Conservation (phyloP, 2,888 invertebrate species). For the Eristalinus sepulchralis region DNA sequence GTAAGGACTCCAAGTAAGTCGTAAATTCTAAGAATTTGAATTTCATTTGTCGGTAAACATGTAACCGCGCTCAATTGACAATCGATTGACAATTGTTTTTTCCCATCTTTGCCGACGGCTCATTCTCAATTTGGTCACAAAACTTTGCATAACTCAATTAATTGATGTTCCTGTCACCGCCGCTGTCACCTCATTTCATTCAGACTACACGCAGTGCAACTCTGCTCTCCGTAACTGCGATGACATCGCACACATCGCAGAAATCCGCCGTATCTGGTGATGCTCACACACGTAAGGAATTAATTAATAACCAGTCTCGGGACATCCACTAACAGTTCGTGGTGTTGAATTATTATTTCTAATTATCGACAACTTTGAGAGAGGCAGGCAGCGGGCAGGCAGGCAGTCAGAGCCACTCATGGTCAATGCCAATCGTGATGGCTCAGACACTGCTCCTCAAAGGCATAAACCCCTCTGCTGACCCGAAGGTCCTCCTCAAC, state of each 20-base stretch:
- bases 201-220: neutral
- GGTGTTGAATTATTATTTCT: slow-evolving; percentile 35
- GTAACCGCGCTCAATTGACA: no score
- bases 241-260: slow-evolving; percentile 34
- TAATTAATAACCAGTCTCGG: slow-evolving; percentile 32
- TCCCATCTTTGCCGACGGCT: neutral
- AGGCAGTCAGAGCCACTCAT: slow-evolving; percentile 10
- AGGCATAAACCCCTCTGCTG: no score
- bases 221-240: no score
- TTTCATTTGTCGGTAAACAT: neutral
- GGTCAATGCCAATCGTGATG: slow-evolving; percentile 59
- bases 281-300: slow-evolving; percentile 22
- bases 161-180: slow-evolving; percentile 37
- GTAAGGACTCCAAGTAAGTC: neutral
- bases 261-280: slow-evolving; percentile 19
- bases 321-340: neutral
- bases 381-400: neutral
- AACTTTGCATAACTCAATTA: neutral
- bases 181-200: slow-evolving; percentile 16
- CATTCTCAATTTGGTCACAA: slow-evolving; percentile 19
- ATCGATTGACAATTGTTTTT: neutral
- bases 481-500: no score
- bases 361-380: slow-evolving; percentile 52
- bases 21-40: neutral
- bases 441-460: no score